These are phyloP conservation scores for Sebastes iracundus DNA, from an alignment of 2,797 vertebrate genomes.

Conservation along the genomic window DNA sequence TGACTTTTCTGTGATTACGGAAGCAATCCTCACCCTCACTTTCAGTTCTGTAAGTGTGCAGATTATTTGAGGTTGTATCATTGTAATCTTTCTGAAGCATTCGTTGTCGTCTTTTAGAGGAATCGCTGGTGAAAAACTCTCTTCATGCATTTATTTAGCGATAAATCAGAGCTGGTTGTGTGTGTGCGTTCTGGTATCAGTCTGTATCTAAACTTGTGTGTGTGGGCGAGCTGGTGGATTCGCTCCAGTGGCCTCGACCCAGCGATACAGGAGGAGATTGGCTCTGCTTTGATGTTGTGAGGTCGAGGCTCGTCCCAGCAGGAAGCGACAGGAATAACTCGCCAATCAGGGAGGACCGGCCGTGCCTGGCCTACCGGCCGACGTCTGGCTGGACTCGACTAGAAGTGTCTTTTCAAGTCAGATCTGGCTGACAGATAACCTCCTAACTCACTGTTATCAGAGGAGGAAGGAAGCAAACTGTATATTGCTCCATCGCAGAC, in stretches of 20 bases:
- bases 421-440: constrained; percentile 35
- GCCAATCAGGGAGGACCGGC: constrained; percentile 5
- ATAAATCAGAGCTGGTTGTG: neutral
- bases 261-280: constrained; percentile 19
- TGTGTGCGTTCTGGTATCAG: constrained; percentile 12
- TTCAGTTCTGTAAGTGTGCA: neutral
- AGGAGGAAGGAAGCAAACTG: neutral
- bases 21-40: neutral
- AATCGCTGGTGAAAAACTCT: neutral
- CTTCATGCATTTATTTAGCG: neutral
- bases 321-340: constrained; percentile 27
- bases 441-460: constrained; percentile 12
- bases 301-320: constrained; percentile 40
- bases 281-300: constrained; percentile 62
- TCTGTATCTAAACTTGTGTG: constrained; percentile 16
- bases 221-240: constrained; percentile 6
- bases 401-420: constrained; percentile 16
- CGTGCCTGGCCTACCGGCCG: neutral
- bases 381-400: constrained; percentile 18
- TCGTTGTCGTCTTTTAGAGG: neutral
- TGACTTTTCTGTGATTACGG: neutral
- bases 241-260: constrained; percentile 19
- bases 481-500: neutral
- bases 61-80: neutral
- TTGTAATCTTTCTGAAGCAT: neutral